Conservation (phyloP, 2,888 invertebrate species). For the Selenia dentaria region DNA sequence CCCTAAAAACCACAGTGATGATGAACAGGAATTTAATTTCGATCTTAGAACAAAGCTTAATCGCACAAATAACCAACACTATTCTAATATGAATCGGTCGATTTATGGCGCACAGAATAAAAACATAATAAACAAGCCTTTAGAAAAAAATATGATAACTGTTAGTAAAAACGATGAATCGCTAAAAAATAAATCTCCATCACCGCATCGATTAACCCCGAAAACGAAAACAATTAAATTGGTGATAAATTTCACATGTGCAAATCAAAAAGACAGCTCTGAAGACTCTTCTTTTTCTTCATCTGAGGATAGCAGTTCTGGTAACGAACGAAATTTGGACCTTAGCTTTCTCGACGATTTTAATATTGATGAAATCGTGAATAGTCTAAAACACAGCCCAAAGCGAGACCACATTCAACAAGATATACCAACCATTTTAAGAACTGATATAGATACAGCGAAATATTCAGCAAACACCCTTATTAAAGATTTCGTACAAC, state of each 20-base stretch:
- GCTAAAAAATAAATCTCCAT: slow-evolving; percentile 12
- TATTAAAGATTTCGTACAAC: slow-evolving; percentile 6
- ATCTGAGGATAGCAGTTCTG: slow-evolving; percentile 26
- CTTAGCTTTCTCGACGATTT: slow-evolving; percentile 67
- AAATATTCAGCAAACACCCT: background rate
- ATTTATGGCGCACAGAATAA: background rate
- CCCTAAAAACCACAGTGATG: slow-evolving; percentile 4
- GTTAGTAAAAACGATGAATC: slow-evolving; percentile 28
- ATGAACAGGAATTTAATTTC: slow-evolving; percentile 7
- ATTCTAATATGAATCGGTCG: slow-evolving; percentile 16
- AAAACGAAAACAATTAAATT: slow-evolving; percentile 49
- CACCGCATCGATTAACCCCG: slow-evolving; percentile 20
- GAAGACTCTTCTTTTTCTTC: slow-evolving; percentile 35
- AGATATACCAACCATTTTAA: background rate
- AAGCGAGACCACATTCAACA: slow-evolving; percentile 14
- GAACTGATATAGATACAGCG: background rate
- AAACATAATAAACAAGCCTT: slow-evolving; percentile 1
- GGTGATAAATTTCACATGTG: slow-evolving; percentile 51
- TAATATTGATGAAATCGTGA: slow-evolving; percentile 64
- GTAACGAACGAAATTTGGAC: slow-evolving; percentile 40
- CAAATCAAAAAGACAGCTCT: slow-evolving; percentile 25
- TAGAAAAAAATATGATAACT: too few relatives aligned
- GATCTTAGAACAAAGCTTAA: slow-evolving; percentile 43
- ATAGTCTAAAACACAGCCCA: slow-evolving; percentile 46
- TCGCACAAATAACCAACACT: slow-evolving; percentile 24